Evolutionary conservation across 2,797 vertebrate genomes (phyloP).

Genomic region (Pseudochromis fuscus): DNA sequence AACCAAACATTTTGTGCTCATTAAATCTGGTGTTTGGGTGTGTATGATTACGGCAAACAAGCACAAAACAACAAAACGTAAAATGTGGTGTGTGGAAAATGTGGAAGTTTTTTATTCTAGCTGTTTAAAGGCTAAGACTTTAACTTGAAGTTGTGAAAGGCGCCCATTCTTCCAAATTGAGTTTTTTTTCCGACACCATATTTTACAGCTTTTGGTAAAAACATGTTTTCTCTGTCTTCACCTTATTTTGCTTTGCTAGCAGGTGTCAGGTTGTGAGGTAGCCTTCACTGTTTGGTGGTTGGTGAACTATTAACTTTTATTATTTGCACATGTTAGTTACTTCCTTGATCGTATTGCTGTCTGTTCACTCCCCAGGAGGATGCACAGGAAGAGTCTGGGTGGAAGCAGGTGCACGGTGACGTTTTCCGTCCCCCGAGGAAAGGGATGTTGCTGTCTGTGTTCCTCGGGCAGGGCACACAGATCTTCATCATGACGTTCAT

Average conservation of each 20-base stretch:
- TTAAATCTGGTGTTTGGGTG: conserved; percentile 70
- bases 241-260: conserved; percentile 39
- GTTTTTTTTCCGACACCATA: conserved; percentile 55
- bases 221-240: conserved; percentile 7
- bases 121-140: too few relatives aligned
- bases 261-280: conserved; percentile 33
- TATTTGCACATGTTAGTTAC: neutral
- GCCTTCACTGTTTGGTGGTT: conserved; percentile 59
- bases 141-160: too few relatives aligned
- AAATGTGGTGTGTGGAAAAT: conserved; percentile 79
- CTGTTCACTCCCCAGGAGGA: conserved; percentile 84
- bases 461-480: conserved; percentile 93
- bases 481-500: conserved; percentile 96
- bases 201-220: conserved; percentile 59
- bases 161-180: neutral
- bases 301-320: conserved; percentile 29
- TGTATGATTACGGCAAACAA: conserved; percentile 55
- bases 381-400: conserved; percentile 92
- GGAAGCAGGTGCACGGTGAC: conserved; percentile 93
- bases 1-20: conserved; percentile 46
- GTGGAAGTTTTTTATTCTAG: conserved; percentile 9
- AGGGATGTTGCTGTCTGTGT: conserved; percentile 92
- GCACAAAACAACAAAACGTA: conserved; percentile 39
- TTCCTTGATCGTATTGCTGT: conserved; percentile 1
- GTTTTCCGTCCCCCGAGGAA: conserved; percentile 91